Conservation (phyloP, 1,140 invertebrate species). For the Oscheius sp. region DNA sequence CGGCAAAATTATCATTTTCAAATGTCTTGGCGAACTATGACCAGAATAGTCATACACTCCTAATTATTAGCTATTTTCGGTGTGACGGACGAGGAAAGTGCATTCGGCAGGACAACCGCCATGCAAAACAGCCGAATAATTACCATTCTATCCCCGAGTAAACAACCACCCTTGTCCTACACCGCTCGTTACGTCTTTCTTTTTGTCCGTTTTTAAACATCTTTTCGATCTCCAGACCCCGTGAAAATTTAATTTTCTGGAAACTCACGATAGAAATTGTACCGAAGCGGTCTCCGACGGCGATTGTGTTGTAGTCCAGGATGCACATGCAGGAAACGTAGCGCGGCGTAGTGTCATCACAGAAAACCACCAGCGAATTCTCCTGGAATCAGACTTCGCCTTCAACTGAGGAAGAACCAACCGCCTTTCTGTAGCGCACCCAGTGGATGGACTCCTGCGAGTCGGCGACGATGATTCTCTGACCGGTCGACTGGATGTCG, state of each 20-base stretch:
- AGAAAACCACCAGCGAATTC: conserved; percentile 96
- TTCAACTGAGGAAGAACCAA: conserved; percentile 31
- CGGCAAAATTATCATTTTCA: too few species aligned
- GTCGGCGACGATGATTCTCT: conserved; percentile 89
- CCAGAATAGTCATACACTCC: too few species aligned
- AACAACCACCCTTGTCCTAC: too few species aligned
- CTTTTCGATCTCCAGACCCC: background rate
- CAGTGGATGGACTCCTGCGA: conserved; percentile 96
- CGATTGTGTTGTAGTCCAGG: conserved; percentile 95
- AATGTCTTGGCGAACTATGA: too few species aligned
- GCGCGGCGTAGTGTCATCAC: conserved; percentile 92
- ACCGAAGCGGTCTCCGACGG: conserved; percentile 96
- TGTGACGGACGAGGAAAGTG: too few species aligned
- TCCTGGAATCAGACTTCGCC: conserved; percentile 69
- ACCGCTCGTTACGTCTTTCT: too few species aligned
- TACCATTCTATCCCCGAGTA: too few species aligned
- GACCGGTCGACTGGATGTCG: conserved; percentile 85
- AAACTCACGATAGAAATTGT: conserved; percentile 70
- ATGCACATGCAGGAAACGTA: conserved; percentile 88
- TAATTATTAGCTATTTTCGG: too few species aligned
- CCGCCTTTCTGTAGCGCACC: conserved; percentile 75
- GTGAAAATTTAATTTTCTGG: background rate
- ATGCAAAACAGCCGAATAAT: too few species aligned
- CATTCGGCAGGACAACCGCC: too few species aligned
- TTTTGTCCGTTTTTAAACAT: too few species aligned